Conservation (phyloP, 2,113 vertebrate species). For the Oreamnos americanus region DNA sequence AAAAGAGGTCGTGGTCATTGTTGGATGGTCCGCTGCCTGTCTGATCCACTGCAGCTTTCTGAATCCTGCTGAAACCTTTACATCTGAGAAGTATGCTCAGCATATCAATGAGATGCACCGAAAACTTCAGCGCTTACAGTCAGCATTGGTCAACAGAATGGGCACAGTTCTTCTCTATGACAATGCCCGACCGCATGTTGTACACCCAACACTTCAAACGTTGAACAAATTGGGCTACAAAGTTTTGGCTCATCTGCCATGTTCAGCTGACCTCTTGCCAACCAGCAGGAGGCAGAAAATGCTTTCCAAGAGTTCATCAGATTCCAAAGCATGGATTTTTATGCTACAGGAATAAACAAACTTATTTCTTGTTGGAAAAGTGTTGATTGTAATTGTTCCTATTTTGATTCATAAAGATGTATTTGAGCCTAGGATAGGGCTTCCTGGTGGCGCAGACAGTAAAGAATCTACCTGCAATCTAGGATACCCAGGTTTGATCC, state of each 20-base stretch:
- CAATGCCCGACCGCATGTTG: accelerated
- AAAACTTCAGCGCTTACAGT: neutral
- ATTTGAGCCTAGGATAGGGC: neutral
- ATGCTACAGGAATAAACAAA: neutral
- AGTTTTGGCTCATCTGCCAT: neutral
- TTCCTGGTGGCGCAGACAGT: neutral
- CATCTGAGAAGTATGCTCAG: neutral
- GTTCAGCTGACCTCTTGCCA: neutral
- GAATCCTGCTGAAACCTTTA: neutral
- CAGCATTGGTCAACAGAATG: neutral
- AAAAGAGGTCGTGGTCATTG: neutral
- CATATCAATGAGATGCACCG: neutral
- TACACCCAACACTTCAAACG: neutral
- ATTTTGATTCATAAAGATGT: neutral
- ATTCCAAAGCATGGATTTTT: neutral
- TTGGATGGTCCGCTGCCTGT: neutral
- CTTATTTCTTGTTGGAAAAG: neutral
- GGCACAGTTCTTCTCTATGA: neutral
- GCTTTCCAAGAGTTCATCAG: neutral
- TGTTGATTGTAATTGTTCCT: neutral
- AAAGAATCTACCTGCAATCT: neutral
- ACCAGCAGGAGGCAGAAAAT: neutral
- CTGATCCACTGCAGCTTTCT: neutral
- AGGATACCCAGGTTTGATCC: neutral
- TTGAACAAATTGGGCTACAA: neutral